phyloP scores from a whole-genome alignment of 2,113 vertebrate genomes.

The Tringa solitaria region DNA sequence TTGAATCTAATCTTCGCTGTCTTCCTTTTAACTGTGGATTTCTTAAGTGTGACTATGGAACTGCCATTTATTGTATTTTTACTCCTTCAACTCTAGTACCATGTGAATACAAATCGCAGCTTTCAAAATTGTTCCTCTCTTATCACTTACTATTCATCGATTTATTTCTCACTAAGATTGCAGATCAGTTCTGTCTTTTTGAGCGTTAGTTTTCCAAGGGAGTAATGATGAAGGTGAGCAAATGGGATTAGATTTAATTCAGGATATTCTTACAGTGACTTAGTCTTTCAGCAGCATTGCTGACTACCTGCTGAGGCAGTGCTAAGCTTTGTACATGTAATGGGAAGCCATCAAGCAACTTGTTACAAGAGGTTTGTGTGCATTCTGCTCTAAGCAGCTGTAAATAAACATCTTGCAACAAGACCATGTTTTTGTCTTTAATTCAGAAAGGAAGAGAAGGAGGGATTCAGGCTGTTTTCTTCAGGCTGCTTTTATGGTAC shows the following conservation, averaged over 20 bases:
- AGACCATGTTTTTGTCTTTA: background rate
- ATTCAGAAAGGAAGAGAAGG: background rate
- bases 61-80: background rate
- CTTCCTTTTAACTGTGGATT: background rate
- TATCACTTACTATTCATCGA: background rate
- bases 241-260: background rate
- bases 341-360: background rate
- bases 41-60: background rate
- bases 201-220: background rate
- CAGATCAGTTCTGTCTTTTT: background rate
- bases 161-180: background rate
- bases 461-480: background rate
- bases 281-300: background rate
- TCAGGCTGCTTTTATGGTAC: background rate
- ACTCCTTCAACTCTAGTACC: background rate
- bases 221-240: background rate
- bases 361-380: constrained; percentile 16
- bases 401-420: constrained; percentile 23
- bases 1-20: background rate
- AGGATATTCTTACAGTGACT: background rate
- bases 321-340: background rate
- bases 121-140: background rate
- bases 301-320: background rate
- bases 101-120: background rate
- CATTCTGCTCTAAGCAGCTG: background rate